phyloP scores from a whole-genome alignment of 2,113 vertebrate species.

The Nothoprocta perdicaria region DNA sequence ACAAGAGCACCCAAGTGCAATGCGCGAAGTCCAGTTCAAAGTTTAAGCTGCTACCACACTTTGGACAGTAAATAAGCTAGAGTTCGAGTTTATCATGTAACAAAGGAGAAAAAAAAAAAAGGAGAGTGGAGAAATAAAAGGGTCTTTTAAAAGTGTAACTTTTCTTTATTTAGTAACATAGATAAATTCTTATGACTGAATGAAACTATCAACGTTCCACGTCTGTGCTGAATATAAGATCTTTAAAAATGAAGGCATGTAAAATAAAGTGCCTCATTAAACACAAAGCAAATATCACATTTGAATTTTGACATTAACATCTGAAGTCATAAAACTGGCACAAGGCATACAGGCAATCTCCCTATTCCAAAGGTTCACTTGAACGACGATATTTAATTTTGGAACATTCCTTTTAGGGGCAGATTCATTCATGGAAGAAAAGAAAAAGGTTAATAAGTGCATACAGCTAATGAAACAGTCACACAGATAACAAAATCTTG shows the following conservation, averaged over 20 bases:
- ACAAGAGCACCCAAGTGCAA: not conserved
- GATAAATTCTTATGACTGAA: not conserved
- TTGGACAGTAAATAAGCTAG: not conserved
- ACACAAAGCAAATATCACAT: not conserved
- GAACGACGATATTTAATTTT: not conserved
- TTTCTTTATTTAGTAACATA: not conserved
- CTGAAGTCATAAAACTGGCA: not conserved
- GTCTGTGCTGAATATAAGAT: not conserved
- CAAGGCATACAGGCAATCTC: not conserved
- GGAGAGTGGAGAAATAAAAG: not conserved
- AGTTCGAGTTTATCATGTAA: not conserved
- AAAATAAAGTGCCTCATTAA: not conserved
- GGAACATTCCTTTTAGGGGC: not conserved
- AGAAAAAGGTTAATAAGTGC: not conserved
- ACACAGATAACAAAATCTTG: not conserved
- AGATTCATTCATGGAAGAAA: not conserved
- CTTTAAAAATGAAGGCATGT: not conserved
- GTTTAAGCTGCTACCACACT: not conserved
- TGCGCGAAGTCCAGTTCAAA: not conserved
- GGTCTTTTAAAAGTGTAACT: not conserved
- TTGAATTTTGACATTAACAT: slow-evolving; percentile 1
- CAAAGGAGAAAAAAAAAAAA: not conserved
- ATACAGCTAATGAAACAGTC: not conserved
- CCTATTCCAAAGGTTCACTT: not conserved
- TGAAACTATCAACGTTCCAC: not conserved